phyloP scores from a whole-genome alignment of 2,797 vertebrate genomes.

The Semotilus atromaculatus region DNA sequence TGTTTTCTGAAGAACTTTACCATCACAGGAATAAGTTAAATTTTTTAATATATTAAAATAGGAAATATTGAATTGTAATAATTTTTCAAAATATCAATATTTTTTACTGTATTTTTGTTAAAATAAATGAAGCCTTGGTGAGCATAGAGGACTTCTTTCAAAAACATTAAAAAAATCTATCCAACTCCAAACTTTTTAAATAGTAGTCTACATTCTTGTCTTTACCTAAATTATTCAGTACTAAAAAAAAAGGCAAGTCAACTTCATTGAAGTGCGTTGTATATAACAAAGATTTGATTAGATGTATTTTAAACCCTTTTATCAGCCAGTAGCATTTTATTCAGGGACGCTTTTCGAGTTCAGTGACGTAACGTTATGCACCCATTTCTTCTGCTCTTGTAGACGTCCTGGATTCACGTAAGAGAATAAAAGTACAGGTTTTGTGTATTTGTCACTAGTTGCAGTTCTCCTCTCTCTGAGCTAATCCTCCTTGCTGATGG shows the following conservation, averaged over 20 bases:
- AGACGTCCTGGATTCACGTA: not conserved
- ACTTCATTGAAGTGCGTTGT: not conserved
- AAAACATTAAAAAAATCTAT: no score
- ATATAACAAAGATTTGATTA: not conserved
- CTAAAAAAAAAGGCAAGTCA: no score
- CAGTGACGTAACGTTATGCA: not conserved
- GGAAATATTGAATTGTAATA: no score
- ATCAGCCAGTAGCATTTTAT: not conserved
- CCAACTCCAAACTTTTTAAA: no score
- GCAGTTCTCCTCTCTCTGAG: conserved; percentile 59
- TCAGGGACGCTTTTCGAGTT: not conserved
- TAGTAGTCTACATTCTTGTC: not conserved
- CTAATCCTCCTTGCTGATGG: conserved; percentile 66
- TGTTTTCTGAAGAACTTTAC: not conserved
- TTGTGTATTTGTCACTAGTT: not conserved
- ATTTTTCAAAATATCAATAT: not conserved
- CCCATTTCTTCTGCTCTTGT: not conserved
- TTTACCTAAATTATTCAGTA: not conserved
- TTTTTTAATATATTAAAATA: not conserved
- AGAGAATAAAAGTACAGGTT: not conserved
- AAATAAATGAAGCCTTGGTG: not conserved
- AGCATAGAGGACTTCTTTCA: not conserved
- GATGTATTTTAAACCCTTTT: not conserved
- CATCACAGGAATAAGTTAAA: not conserved
- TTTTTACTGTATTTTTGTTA: not conserved